Evolutionary conservation across 2,797 vertebrate genomes (phyloP), one percentile per base, ranked within the genome.

Genomic region (Takifugu rubripes): DNA sequence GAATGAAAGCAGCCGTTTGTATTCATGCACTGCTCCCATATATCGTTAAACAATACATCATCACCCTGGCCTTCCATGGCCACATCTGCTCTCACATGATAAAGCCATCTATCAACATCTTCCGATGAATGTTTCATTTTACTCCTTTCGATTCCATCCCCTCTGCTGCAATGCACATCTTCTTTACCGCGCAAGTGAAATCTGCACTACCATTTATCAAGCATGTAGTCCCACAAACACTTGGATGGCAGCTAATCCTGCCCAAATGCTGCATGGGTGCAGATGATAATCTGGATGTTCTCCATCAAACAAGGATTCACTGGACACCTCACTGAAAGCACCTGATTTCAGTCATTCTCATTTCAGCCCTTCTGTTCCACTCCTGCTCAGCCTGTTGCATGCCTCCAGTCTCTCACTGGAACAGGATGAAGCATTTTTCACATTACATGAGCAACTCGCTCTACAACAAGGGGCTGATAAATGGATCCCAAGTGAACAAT

Each of bases 11-110:
- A 69, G 75, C 79, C 70, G 77, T 87, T 88, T 85, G 83, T 65
- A 86, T 89, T 87, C 84, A 76, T 76, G 46, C 51, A 60, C 79
- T 40, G 77, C 70, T 76, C 74, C 83, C 25, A 83, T 68, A 75
- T 83, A 81, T 86, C 80, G 68, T 84, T 82, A 84, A 85, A 85
- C 86, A 87, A 88, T 86, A 83, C 81, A 89, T 89, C 87, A 89
- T 87, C 83, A 85, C 82, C 55, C 57, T 17, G 36, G 77, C 81
- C 73, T 76, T 79, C 85, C 84, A 72, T 57, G 81, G 78, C 78
- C 85, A 84, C 79, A 79, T 79, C 78, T 71, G 72, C 76, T 79
- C 75, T 59, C 57, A 52, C 79, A 79, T 75, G 84, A 88, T 87
- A 84, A 84, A 87, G 82, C 62, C 80, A 88, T 90, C 86, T 75